Evolutionary conservation across 2,888 invertebrate genomes (phyloP).

Genomic region (Noctua comes): DNA sequence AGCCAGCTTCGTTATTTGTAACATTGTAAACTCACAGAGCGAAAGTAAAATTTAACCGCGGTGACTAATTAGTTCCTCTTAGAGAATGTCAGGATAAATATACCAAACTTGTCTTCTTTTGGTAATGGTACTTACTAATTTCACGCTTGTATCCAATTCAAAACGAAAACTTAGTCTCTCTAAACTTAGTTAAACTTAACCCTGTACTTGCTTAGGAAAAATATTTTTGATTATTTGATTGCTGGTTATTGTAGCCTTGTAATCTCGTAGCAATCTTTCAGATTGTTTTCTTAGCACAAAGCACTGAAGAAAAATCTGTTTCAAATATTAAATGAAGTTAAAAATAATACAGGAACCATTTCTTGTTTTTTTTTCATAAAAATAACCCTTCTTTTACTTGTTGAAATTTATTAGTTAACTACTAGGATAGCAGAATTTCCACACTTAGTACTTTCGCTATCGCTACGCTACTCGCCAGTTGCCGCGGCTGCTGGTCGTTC

Average conservation of each 20-base stretch:
- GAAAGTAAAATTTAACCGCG: slow-evolving; percentile 10
- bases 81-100: neutral
- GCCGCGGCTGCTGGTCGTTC: slow-evolving; percentile 35
- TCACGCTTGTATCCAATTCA: neutral
- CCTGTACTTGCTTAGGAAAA: neutral
- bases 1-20: slow-evolving; percentile 3
- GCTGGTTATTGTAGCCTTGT: neutral
- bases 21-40: neutral
- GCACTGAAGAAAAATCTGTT: neutral
- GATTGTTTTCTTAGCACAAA: neutral
- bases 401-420: slow-evolving; percentile 53
- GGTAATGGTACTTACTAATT: neutral
- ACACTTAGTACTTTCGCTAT: slow-evolving; percentile 72
- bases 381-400: slow-evolving; percentile 28
- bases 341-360: neutral
- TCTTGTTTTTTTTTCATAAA: slow-evolving; percentile 2
- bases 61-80: too few species aligned
- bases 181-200: too few species aligned
- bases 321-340: neutral
- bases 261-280: slow-evolving; percentile 4
- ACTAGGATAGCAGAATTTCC: slow-evolving; percentile 65
- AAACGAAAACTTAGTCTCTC: neutral
- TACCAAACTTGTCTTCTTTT: neutral
- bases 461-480: slow-evolving; percentile 48
- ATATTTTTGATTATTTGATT: neutral